Conservation (phyloP, 2,797 vertebrate genomes). For the Crocidura indochinensis region DNA sequence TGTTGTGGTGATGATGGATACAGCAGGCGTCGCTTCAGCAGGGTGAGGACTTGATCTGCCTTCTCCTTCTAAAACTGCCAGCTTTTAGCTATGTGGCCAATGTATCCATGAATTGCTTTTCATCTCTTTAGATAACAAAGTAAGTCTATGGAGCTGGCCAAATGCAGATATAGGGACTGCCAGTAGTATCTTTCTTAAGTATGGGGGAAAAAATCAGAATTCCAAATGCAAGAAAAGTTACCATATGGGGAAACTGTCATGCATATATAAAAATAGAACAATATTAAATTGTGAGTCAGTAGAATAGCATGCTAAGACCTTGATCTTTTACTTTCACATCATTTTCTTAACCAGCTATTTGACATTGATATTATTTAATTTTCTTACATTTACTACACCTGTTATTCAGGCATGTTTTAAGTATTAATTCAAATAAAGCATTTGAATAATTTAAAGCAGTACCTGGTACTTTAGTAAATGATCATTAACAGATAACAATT, state of each 20-base stretch:
- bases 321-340: not conserved
- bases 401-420: not conserved
- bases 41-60: too few species aligned
- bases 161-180: too few species aligned
- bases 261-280: not conserved
- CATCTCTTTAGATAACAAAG: too few species aligned
- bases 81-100: too few species aligned
- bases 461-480: not conserved
- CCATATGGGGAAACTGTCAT: conserved; percentile 12
- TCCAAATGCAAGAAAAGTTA: conserved; percentile 8
- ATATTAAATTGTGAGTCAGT: not conserved
- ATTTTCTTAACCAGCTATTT: not conserved
- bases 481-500: not conserved
- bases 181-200: conserved; percentile 5
- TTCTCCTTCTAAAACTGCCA: too few species aligned
- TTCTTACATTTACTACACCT: not conserved
- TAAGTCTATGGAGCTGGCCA: too few species aligned
- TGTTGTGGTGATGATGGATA: too few species aligned
- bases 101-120: too few species aligned
- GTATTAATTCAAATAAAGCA: not conserved
- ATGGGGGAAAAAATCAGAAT: conserved; percentile 33
- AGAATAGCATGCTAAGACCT: not conserved
- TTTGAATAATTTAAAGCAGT: not conserved
- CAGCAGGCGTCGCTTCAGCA: too few species aligned
- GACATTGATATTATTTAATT: not conserved